These are phyloP conservation scores for Cantharis rufa DNA, from an alignment of 2,888 invertebrate species.

Conservation along the genomic window DNA sequence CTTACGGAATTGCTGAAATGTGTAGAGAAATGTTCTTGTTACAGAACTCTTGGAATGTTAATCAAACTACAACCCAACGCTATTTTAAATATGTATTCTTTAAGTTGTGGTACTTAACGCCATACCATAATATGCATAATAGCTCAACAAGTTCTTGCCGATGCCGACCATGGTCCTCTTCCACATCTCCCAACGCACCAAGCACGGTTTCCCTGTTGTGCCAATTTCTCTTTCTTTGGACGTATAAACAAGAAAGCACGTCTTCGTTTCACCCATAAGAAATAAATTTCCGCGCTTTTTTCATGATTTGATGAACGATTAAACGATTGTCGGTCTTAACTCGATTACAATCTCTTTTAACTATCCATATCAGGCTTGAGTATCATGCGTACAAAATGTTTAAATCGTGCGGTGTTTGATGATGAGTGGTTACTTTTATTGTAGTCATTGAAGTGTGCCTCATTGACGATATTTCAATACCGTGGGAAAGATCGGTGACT, in stretches of 20 bases:
- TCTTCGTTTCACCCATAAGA: not conserved
- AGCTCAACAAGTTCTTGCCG: not conserved
- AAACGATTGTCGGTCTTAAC: not conserved
- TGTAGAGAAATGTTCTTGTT: not conserved
- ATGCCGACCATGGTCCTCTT: not conserved
- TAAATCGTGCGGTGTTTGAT: not conserved
- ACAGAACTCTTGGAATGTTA: not conserved
- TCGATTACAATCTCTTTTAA: not conserved
- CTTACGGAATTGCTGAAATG: not conserved
- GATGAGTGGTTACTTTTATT: constrained; percentile 4
- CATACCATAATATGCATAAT: not conserved
- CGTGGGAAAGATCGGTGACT: constrained; percentile 35
- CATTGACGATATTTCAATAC: constrained; percentile 35
- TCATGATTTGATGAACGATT: not conserved
- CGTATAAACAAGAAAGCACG: not conserved
- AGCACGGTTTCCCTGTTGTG: not conserved
- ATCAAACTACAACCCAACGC: not conserved
- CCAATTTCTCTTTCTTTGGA: not conserved
- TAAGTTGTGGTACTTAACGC: not conserved
- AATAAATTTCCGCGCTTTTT: not conserved
- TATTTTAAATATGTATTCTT: not conserved
- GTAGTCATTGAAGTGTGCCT: constrained; percentile 14
- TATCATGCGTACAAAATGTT: not conserved
- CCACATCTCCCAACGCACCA: not conserved
- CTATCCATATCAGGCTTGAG: not conserved